Evolutionary conservation across 2,113 vertebrate genomes (phyloP).

Genomic region (Sylvilagus bachmani): DNA sequence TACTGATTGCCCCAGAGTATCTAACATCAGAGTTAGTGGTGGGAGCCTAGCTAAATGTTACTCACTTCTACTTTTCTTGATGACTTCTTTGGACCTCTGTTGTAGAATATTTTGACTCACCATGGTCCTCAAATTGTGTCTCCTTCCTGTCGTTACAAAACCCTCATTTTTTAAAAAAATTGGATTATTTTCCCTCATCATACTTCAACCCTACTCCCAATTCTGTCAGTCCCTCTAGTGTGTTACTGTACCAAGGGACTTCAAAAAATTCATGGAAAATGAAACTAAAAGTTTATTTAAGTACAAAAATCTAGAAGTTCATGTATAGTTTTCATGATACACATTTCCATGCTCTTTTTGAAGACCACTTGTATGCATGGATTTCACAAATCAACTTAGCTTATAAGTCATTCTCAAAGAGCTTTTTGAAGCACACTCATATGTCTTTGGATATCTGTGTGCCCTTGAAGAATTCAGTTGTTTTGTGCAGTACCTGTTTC

Average conservation of each 20-base stretch:
- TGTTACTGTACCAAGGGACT: not conserved
- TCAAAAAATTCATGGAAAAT: too few species aligned
- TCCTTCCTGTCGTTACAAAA: not conserved
- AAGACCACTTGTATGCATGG: too few species aligned
- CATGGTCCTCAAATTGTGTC: not conserved
- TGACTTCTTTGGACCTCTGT: not conserved
- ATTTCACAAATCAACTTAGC: too few species aligned
- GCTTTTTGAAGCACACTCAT: too few species aligned
- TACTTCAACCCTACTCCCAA: not conserved
- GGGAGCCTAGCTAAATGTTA: not conserved
- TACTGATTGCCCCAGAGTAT: not conserved
- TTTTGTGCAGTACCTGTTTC: not conserved
- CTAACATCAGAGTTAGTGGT: not conserved
- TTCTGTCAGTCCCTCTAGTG: not conserved
- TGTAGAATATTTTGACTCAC: not conserved
- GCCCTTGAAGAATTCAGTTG: not conserved
- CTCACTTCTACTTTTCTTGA: not conserved
- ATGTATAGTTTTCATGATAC: too few species aligned
- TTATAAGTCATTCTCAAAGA: too few species aligned
- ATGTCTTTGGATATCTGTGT: not conserved
- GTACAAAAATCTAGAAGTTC: too few species aligned
- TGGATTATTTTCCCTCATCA: slow-evolving; percentile 1
- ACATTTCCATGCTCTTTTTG: too few species aligned
- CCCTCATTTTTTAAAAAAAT: not conserved
- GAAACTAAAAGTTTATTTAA: too few species aligned